Evolutionary conservation across 2,888 invertebrate genomes (phyloP).

Genomic region (Ptycholaimellus sp.): DNA sequence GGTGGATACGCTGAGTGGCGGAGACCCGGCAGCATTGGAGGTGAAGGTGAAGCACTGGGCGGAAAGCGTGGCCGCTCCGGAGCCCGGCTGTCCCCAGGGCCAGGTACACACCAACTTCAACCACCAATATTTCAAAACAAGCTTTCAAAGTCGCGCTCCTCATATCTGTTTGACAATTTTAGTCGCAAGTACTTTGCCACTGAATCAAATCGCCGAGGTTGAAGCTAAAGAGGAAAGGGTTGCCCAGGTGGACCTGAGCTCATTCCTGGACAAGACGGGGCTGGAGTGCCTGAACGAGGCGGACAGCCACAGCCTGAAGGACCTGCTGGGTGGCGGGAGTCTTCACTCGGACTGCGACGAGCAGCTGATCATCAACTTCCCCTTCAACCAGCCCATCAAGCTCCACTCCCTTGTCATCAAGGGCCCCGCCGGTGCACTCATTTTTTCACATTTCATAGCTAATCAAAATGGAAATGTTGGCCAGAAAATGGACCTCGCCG

Average conservation of each 20-base stretch:
- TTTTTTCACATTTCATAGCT: conserved; percentile 4
- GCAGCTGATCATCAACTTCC: conserved; percentile 57
- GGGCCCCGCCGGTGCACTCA: conserved; percentile 49
- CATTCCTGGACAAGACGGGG: conserved; percentile 59
- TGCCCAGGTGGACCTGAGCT: conserved; percentile 56
- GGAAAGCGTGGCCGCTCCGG: conserved; percentile 3
- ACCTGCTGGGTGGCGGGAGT: conserved; percentile 27
- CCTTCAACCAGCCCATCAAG: conserved; percentile 70
- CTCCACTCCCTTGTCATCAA: conserved; percentile 77
- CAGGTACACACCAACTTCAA: conserved; percentile 4
- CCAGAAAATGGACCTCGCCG: conserved; percentile 67
- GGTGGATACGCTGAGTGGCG: conserved; percentile 63
- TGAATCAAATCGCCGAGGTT: no score
- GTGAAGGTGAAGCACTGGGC: conserved; percentile 52
- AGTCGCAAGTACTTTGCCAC: no score
- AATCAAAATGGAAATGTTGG: neutral
- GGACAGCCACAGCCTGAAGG: conserved; percentile 60
- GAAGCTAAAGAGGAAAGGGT: conserved; percentile 3
- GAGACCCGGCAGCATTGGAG: conserved; percentile 55
- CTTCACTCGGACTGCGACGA: conserved; percentile 19
- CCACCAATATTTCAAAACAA: conserved; percentile 35
- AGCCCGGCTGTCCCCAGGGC: neutral
- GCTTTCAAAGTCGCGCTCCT: neutral
- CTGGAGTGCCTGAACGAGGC: conserved; percentile 88
- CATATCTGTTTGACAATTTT: neutral